These are phyloP conservation scores for Campoletis raptor DNA, from an alignment of 2,888 invertebrate genomes.

Conservation along the genomic window DNA sequence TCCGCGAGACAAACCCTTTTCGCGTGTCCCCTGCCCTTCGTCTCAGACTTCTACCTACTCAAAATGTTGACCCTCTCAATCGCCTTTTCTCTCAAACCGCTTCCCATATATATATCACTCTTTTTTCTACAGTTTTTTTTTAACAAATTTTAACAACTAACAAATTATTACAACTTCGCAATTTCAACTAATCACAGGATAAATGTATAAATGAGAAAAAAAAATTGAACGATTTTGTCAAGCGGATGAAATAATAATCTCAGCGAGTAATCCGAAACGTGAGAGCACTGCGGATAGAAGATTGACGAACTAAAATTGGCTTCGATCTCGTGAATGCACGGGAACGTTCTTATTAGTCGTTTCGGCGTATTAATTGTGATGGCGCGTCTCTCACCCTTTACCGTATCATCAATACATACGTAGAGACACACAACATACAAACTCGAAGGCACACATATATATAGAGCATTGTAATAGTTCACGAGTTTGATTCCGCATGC, in stretches of 20 bases:
- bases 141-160: not conserved
- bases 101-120: constrained; percentile 44
- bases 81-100: constrained; percentile 72
- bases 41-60: constrained; percentile 71
- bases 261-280: not conserved
- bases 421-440: not conserved
- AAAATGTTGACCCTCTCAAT: constrained; percentile 82
- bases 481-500: constrained; percentile 75
- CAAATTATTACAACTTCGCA: not conserved
- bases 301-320: constrained; percentile 6
- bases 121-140: constrained; percentile 16
- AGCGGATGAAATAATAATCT: not conserved
- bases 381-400: constrained; percentile 56
- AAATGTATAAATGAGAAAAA: not conserved
- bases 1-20: constrained; percentile 39
- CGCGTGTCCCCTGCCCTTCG: constrained; percentile 43
- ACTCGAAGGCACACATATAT: not conserved
- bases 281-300: not conserved
- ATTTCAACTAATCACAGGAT: not conserved
- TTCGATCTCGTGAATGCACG: not conserved
- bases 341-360: constrained; percentile 57
- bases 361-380: constrained; percentile 66
- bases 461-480: constrained; percentile 43
- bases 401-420: not conserved
- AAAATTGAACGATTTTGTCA: not conserved